A percentile compares a stretch with the other conserved stretches of the same genome.
phyloP scores from a whole-genome alignment of 2,797 vertebrate genomes.

The Sebastes hubbsi region DNA sequence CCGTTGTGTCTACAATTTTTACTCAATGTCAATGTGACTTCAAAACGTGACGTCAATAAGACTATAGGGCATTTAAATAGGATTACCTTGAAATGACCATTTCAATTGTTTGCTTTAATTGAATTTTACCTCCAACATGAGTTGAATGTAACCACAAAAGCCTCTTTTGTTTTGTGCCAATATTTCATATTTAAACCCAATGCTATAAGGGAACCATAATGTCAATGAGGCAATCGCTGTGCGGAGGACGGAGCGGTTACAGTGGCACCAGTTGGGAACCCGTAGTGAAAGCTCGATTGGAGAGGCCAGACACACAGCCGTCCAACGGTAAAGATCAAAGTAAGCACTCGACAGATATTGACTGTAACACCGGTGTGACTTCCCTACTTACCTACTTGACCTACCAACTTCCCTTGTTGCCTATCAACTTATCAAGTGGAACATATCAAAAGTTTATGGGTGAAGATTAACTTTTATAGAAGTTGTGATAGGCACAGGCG shows the following conservation, averaged over 20 bases:
- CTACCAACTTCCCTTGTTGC: neutral
- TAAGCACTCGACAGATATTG: no score
- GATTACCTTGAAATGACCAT: slow-evolving; percentile 38
- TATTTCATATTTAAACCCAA: no score
- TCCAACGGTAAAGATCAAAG: no score
- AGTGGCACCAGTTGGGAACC: no score
- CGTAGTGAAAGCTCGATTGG: no score
- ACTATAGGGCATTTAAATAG: neutral
- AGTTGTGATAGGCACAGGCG: neutral
- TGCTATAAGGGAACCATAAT: no score
- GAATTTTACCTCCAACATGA: neutral
- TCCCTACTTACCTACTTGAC: no score
- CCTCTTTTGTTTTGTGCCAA: neutral
- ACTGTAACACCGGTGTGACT: no score
- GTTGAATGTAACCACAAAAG: neutral
- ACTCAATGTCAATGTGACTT: slow-evolving; percentile 33
- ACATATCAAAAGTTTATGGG: neutral
- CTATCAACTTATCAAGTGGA: neutral
- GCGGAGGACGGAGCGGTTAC: no score
- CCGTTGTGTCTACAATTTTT: neutral
- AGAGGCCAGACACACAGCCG: no score
- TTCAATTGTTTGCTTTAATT: slow-evolving; percentile 5
- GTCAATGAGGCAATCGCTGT: no score
- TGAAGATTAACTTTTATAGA: neutral
- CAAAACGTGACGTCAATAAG: slow-evolving; percentile 5